These are phyloP conservation scores for Acromyrmex heyeri DNA, from an alignment of 1,140 invertebrate species.

Conservation along the genomic window DNA sequence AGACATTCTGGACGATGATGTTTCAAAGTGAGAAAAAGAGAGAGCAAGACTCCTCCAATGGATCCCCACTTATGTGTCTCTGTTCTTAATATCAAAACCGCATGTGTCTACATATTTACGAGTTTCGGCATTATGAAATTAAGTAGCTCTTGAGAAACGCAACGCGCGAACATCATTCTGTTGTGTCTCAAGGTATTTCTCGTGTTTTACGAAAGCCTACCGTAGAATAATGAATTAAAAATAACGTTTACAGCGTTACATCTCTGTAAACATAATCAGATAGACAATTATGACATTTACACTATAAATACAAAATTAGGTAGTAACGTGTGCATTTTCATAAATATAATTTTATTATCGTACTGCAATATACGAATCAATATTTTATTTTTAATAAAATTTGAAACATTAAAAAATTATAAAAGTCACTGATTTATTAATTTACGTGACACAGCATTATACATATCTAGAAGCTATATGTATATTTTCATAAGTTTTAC, in stretches of 20 bases:
- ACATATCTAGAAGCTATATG: neutral
- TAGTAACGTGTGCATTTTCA: neutral
- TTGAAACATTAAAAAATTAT: neutral
- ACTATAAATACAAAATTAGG: slow-evolving; percentile 10
- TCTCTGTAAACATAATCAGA: neutral
- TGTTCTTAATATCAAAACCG: neutral
- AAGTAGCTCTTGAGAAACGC: slow-evolving; percentile 43
- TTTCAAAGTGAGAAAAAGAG: neutral
- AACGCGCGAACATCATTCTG: slow-evolving; percentile 41
- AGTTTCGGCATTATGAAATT: slow-evolving; percentile 60
- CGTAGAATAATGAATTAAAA: slow-evolving; percentile 12
- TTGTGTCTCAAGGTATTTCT: neutral
- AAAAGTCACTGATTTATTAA: neutral
- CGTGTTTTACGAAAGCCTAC: slow-evolving; percentile 5
- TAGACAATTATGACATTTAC: neutral
- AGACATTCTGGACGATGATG: slow-evolving; percentile 29
- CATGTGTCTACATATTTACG: neutral
- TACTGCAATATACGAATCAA: neutral
- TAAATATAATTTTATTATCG: slow-evolving; percentile 12
- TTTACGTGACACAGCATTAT: neutral
- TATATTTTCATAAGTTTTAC: neutral
- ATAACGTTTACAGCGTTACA: neutral
- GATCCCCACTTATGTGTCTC: slow-evolving; percentile 25
- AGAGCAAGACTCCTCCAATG: neutral
- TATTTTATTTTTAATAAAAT: neutral